Percentiles rank a stretch among this genome's conserved stretches.
These are phyloP conservation scores for Nephrotoma guestfalica DNA, from an alignment of 2,888 invertebrate genomes.

Conservation along the genomic window DNA sequence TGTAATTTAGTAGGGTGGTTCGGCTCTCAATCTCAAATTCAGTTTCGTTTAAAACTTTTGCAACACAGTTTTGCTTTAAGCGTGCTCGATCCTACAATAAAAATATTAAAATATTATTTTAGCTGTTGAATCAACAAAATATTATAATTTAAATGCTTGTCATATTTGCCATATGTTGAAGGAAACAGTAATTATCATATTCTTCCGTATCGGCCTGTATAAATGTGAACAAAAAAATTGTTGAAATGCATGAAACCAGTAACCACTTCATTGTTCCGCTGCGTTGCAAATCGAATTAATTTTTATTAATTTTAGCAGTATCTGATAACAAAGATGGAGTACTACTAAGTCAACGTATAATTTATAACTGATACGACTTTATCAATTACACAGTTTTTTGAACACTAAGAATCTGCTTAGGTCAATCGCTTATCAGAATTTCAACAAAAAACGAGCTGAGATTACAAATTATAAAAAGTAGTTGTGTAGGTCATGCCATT, in stretches of 20 bases:
- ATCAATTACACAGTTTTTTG: no score
- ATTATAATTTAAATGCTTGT: not conserved
- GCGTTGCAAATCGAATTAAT: no score
- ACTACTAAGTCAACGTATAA: no score
- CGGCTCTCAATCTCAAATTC: not conserved
- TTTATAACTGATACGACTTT: no score
- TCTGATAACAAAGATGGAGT: no score
- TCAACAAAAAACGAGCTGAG: no score
- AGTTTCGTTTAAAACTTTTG: not conserved
- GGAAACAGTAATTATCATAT: not conserved
- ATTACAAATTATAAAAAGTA: no score
- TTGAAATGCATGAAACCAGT: not conserved
- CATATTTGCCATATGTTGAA: not conserved
- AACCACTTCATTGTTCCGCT: not conserved
- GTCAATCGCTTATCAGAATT: no score
- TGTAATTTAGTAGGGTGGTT: not conserved
- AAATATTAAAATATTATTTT: not conserved
- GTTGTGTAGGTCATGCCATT: no score
- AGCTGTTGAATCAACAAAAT: not conserved
- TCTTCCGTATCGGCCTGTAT: not conserved
- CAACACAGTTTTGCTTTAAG: not conserved
- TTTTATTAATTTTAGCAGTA: no score
- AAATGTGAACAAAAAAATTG: not conserved
- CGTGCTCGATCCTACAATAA: not conserved
- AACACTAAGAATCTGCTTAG: no score